Base-by-base conservation (phyloP, 2,888 invertebrate genomes). In the Gymnoscelis rufifasciata region DNA sequence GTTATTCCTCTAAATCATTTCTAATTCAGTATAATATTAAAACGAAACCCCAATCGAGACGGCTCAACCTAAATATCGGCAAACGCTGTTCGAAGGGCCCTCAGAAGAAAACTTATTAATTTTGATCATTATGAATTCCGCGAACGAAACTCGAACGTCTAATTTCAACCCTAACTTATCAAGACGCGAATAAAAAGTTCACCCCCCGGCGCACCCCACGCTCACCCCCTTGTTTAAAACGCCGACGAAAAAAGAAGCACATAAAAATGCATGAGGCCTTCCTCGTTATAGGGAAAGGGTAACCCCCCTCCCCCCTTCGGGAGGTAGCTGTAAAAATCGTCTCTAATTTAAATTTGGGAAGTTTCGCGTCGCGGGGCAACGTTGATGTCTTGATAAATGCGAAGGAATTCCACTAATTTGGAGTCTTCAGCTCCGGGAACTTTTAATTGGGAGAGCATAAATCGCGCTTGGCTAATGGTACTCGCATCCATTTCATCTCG, bases 191-290 rank as follows among this genome's bases (percentile, higher is more conserved):
- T 88, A 88, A 88, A 89, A 88, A 87, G 81, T 84, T 83, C 84
- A 78, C 87, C 83, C 84, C 68, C 78, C 78, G 65, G 67, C 66
- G 72, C 77, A 76, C 87, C 86, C 79, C 75, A 74, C 69, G 72
- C 83, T 83, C 86, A 84, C 87, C 88, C 88, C 87, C 88, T 88
- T 88, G 88, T 88, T 89, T 89, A 88, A 89, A 89, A 88, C 84
- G 88, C 87, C 81, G 83, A 71, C 88, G 87, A 89, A 89, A 89
- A 89, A 89, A 88, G 89, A 87, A 88, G 89, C 88, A 89, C 89
- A 89, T 89, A 89, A 89, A 89, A 89, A 89, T 89, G 89, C 89
- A 89, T 89, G 89, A 89, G 89, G 88, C 88, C 88, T 86, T 88
- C 88, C 88, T 89, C 88, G 89, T 88, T 88, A 88, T 87, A 88